Percentiles rank a stretch among this genome's conserved stretches.
phyloP scores from a whole-genome alignment of 2,797 vertebrate species.

The Poecilia wingei region DNA sequence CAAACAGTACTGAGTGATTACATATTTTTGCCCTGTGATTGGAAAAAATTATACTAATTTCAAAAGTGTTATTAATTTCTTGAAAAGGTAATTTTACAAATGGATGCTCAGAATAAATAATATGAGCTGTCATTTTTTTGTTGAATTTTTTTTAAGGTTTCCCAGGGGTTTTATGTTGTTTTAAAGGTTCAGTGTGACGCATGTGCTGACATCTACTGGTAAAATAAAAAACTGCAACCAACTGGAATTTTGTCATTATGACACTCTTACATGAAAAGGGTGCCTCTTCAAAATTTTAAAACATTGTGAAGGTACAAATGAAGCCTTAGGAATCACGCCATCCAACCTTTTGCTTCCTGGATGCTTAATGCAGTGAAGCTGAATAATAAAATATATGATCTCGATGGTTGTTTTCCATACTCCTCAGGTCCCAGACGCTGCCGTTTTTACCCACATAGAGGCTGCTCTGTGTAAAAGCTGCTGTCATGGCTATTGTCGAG shows the following conservation, averaged over 20 bases:
- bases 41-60: neutral
- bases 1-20: neutral
- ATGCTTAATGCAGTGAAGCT: conserved; percentile 11
- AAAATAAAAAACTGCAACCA: neutral
- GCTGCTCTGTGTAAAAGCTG: conserved; percentile 55
- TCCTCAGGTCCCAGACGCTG: conserved; percentile 36
- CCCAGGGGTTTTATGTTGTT: neutral
- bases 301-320: neutral
- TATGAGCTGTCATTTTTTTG: neutral
- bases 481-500: conserved; percentile 54
- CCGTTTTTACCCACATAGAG: conserved; percentile 55
- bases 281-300: neutral
- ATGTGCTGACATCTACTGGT: conserved; percentile 4
- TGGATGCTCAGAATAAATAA: neutral
- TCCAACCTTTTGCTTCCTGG: conserved; percentile 25
- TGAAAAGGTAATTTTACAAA: neutral
- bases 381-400: conserved; percentile 30
- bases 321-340: neutral
- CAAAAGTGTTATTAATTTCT: neutral
- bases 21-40: neutral
- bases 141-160: neutral
- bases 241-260: neutral
- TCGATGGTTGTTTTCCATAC: conserved; percentile 52
- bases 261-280: neutral
- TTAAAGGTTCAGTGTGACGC: neutral